Percentiles rank a stretch among this genome's conserved stretches.
These are phyloP conservation scores for Brachyptera risi DNA, from an alignment of 2,888 invertebrate species.

Conservation along the genomic window DNA sequence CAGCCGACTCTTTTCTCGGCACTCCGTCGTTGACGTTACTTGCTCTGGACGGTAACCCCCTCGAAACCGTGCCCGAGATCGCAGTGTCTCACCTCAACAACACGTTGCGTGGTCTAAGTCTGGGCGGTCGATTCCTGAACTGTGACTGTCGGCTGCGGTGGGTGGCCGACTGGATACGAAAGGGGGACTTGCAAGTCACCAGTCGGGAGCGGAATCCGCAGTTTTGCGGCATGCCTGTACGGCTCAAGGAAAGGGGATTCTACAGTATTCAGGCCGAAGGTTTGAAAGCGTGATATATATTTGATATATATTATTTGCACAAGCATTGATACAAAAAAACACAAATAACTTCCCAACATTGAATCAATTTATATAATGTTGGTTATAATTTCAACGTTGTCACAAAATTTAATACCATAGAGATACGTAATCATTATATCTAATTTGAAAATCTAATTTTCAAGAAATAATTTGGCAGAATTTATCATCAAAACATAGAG, in stretches of 20 bases:
- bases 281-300: too few species aligned
- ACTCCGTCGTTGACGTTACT: slow-evolving; percentile 81
- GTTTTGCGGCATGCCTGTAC: slow-evolving; percentile 81
- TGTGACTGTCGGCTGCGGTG: slow-evolving; percentile 86
- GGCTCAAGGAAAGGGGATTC: slow-evolving; percentile 77
- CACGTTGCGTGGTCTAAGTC: slow-evolving; percentile 77
- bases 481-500: too few species aligned
- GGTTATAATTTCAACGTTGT: too few species aligned
- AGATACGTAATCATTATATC: too few species aligned
- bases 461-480: too few species aligned
- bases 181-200: slow-evolving; percentile 84
- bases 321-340: too few species aligned
- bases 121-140: slow-evolving; percentile 82
- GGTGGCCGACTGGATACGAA: slow-evolving; percentile 87
- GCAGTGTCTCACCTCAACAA: slow-evolving; percentile 75
- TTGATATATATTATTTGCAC: too few species aligned
- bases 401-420: too few species aligned
- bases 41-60: slow-evolving; percentile 86
- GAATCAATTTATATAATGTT: too few species aligned
- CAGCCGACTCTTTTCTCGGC: slow-evolving; percentile 71
- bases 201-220: slow-evolving; percentile 89
- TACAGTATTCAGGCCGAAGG: slow-evolving; percentile 80
- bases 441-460: too few species aligned
- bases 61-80: slow-evolving; percentile 75
- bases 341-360: too few species aligned